phyloP scores from a whole-genome alignment of 2,888 invertebrate species.

The Polydrusus tereticollis region DNA sequence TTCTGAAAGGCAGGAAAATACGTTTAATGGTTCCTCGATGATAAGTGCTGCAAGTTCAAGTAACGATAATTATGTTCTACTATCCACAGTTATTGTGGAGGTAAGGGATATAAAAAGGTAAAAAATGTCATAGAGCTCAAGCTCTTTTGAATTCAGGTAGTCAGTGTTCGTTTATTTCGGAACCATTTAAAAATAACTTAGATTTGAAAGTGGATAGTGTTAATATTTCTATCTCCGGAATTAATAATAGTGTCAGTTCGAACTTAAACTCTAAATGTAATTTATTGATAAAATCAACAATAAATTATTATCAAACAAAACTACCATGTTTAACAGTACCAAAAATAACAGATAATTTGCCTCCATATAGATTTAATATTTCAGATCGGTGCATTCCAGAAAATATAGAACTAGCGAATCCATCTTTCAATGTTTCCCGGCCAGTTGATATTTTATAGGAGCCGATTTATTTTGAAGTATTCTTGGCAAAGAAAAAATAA shows the following conservation, averaged over 20 bases:
- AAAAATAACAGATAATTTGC: slow-evolving; percentile 18
- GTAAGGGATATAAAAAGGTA: not conserved
- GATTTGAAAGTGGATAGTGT: not conserved
- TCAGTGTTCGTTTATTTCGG: slow-evolving; percentile 20
- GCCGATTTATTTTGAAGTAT: not conserved
- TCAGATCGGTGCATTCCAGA: slow-evolving; percentile 2
- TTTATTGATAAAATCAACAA: not conserved
- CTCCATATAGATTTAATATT: not conserved
- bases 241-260: not conserved
- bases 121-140: slow-evolving; percentile 12
- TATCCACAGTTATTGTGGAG: slow-evolving; percentile 8
- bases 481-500: not conserved
- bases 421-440: not conserved
- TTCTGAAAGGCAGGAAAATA: not conserved
- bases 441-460: too few species aligned
- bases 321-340: slow-evolving; percentile 3
- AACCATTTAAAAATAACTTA: slow-evolving; percentile 1
- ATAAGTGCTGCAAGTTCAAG: not conserved
- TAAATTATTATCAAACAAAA: not conserved
- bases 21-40: slow-evolving; percentile 5
- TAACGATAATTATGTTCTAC: slow-evolving; percentile 11
- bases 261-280: slow-evolving; percentile 8
- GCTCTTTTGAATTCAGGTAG: slow-evolving; percentile 21
- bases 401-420: not conserved
- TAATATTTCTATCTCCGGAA: not conserved